phyloP scores from a whole-genome alignment of 1,140 invertebrate genomes.

The Macrocentrus cingulum region DNA sequence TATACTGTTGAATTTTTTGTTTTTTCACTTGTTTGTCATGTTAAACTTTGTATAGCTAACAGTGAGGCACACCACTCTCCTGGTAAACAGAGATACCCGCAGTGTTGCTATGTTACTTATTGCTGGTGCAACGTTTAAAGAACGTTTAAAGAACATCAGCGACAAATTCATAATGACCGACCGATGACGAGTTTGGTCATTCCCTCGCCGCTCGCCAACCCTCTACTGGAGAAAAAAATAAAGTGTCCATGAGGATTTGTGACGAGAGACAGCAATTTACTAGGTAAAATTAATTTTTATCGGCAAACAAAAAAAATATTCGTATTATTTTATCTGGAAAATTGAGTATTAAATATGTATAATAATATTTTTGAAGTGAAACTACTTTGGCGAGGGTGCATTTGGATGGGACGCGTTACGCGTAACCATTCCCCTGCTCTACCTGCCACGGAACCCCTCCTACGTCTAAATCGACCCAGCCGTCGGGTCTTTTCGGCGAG shows the following conservation, averaged over 20 bases:
- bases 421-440: too few species aligned
- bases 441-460: too few species aligned
- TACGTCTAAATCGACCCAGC: too few species aligned
- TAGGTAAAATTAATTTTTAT: too few species aligned
- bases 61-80: slow-evolving; percentile 59
- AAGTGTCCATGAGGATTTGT: slow-evolving; percentile 75
- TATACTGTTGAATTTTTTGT: slow-evolving; percentile 69
- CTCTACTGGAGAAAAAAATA: slow-evolving; percentile 63
- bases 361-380: too few species aligned
- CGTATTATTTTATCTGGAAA: too few species aligned
- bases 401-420: too few species aligned
- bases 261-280: slow-evolving; percentile 65
- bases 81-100: slow-evolving; percentile 70
- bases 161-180: slow-evolving; percentile 63
- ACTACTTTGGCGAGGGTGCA: too few species aligned
- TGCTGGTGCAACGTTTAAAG: too few species aligned
- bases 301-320: too few species aligned
- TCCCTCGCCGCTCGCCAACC: slow-evolving; percentile 55
- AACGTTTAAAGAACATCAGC: slow-evolving; percentile 71
- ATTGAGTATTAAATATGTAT: too few species aligned
- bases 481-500: too few species aligned
- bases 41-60: not conserved
- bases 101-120: slow-evolving; percentile 75
- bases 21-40: not conserved
- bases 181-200: slow-evolving; percentile 60